Evolutionary conservation across 2,888 invertebrate genomes (phyloP).

Genomic region (Mythimna vitellina): DNA sequence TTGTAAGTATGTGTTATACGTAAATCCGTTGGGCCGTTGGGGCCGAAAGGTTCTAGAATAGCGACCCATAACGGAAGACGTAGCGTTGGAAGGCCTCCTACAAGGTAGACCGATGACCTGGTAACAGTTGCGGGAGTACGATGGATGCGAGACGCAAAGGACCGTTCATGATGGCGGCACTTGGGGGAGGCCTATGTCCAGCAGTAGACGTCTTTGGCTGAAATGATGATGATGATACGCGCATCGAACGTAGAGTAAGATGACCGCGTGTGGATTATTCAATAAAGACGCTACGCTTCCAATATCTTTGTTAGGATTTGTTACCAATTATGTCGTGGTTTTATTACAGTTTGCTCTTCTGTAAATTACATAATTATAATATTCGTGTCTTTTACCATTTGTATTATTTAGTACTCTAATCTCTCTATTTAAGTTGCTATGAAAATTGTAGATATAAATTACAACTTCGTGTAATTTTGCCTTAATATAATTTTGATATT

Average conservation of each 20-base stretch:
- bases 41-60: no score
- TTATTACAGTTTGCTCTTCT: slow-evolving; percentile 23
- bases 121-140: no score
- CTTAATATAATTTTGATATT: slow-evolving; percentile 5
- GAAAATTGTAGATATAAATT: neutral
- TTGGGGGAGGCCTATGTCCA: no score
- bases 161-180: no score
- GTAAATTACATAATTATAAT: neutral
- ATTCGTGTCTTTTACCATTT: no score
- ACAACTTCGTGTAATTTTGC: neutral
- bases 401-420: neutral
- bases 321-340: slow-evolving; percentile 20
- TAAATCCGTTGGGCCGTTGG: no score
- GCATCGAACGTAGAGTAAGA: slow-evolving; percentile 21
- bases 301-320: slow-evolving; percentile 7
- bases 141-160: no score
- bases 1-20: slow-evolving; percentile 12
- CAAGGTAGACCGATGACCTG: no score
- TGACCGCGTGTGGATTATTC: slow-evolving; percentile 20
- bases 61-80: no score
- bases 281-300: slow-evolving; percentile 9
- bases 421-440: neutral
- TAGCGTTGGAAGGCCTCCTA: no score
- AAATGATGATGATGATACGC: no score
- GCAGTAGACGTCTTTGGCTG: no score